Evolutionary conservation across 2,797 vertebrate genomes (phyloP).

Genomic region (Pangasius larnaudii): DNA sequence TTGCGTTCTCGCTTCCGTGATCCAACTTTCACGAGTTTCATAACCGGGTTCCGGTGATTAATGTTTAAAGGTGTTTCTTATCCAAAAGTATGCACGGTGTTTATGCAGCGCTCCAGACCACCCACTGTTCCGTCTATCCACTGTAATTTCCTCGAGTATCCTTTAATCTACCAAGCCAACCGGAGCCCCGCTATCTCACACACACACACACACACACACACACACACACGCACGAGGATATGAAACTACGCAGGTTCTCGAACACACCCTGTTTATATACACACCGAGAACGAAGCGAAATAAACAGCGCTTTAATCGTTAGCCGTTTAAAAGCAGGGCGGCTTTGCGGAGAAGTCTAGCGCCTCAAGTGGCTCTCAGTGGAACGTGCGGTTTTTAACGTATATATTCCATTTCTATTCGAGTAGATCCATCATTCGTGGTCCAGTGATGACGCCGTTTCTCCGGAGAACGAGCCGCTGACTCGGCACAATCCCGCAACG

Average conservation of each 20-base stretch:
- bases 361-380: not conserved
- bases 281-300: slow-evolving; percentile 17
- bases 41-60: not conserved
- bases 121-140: slow-evolving; percentile 46
- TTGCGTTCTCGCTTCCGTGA: no score
- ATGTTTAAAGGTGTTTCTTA: slow-evolving; percentile 11
- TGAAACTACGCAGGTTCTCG: slow-evolving; percentile 6
- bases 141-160: slow-evolving; percentile 55
- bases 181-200: slow-evolving; percentile 24
- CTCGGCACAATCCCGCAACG: not conserved
- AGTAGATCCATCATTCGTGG: not conserved
- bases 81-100: slow-evolving; percentile 44
- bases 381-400: not conserved
- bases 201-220: slow-evolving; percentile 22
- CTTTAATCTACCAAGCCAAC: slow-evolving; percentile 54
- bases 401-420: not conserved
- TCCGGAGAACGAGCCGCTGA: not conserved
- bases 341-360: not conserved
- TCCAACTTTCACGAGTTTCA: not conserved
- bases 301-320: not conserved
- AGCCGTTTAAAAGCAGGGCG: not conserved
- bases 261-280: slow-evolving; percentile 42
- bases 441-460: not conserved
- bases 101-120: slow-evolving; percentile 48
- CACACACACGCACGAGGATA: slow-evolving; percentile 7